Evolutionary conservation across 2,113 vertebrate genomes (phyloP).

Genomic region (Eubucco bourcierii): DNA sequence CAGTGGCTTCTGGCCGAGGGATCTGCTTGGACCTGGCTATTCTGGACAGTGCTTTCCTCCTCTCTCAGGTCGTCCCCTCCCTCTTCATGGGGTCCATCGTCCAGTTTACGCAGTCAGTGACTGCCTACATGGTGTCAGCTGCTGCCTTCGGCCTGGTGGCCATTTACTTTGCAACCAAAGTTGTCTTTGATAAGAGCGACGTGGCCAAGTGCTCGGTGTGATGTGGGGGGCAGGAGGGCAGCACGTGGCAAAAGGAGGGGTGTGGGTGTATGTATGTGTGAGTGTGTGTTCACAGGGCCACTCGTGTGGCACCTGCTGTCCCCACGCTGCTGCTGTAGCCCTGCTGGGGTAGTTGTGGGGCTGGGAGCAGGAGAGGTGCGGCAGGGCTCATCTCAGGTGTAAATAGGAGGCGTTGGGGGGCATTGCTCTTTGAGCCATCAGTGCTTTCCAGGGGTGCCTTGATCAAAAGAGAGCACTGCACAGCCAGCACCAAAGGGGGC

Average conservation of each 20-base stretch:
- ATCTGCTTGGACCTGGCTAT: conserved; percentile 88
- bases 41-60: conserved; percentile 87
- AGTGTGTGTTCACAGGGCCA: accelerated
- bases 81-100: conserved; percentile 85
- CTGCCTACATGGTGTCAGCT: conserved; percentile 83
- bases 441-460: conserved; percentile 57
- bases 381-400: conserved; percentile 54
- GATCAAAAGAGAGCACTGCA: background rate
- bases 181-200: conserved; percentile 83
- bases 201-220: conserved; percentile 71
- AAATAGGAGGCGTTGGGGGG: background rate
- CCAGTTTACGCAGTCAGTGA: conserved; percentile 82
- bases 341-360: background rate
- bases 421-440: background rate
- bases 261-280: background rate
- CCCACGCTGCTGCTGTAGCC: background rate
- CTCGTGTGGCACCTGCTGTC: background rate
- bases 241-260: accelerated
- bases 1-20: conserved; percentile 63
- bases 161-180: conserved; percentile 82
- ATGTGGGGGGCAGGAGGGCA: background rate
- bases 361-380: background rate
- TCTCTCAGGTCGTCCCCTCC: conserved; percentile 87
- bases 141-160: conserved; percentile 80
- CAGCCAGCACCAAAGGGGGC: background rate